Evolutionary conservation across 2,113 vertebrate species (phyloP).

Genomic region (Tonatia bakeri): DNA sequence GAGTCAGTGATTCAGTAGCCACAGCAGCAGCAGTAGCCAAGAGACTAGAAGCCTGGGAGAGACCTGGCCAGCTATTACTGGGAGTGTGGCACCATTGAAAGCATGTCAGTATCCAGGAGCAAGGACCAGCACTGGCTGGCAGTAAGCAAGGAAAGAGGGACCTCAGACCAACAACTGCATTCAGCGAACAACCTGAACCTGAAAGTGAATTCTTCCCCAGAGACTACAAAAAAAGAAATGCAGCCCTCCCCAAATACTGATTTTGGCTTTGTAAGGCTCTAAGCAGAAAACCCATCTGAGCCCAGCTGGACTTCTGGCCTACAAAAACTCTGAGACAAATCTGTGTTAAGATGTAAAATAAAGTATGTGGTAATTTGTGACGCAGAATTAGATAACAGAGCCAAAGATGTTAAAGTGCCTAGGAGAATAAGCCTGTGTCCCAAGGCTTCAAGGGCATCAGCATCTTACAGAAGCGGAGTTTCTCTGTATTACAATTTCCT

Average conservation of each 20-base stretch:
- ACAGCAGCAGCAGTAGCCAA: background rate
- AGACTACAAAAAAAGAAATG: background rate
- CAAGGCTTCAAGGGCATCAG: background rate
- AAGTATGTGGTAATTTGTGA: background rate
- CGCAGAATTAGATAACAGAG: background rate
- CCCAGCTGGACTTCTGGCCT: background rate
- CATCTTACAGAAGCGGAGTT: background rate
- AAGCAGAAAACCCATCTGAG: background rate
- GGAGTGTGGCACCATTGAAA: background rate
- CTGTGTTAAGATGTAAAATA: background rate
- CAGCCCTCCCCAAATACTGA: background rate
- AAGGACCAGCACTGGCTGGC: background rate
- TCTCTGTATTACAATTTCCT: background rate
- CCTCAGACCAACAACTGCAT: background rate
- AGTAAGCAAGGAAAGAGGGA: background rate
- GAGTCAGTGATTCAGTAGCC: background rate
- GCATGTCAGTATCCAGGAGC: background rate
- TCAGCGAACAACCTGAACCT: background rate
- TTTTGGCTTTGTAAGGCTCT: slow-evolving; percentile 22
- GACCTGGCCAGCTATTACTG: background rate
- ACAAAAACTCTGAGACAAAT: background rate
- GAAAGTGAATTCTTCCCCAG: slow-evolving; percentile 1
- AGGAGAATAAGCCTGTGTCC: background rate
- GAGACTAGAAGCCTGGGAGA: background rate
- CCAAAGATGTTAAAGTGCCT: background rate